phyloP scores from a whole-genome alignment of 2,113 vertebrate species.

The Balaenoptera acutorostrata region DNA sequence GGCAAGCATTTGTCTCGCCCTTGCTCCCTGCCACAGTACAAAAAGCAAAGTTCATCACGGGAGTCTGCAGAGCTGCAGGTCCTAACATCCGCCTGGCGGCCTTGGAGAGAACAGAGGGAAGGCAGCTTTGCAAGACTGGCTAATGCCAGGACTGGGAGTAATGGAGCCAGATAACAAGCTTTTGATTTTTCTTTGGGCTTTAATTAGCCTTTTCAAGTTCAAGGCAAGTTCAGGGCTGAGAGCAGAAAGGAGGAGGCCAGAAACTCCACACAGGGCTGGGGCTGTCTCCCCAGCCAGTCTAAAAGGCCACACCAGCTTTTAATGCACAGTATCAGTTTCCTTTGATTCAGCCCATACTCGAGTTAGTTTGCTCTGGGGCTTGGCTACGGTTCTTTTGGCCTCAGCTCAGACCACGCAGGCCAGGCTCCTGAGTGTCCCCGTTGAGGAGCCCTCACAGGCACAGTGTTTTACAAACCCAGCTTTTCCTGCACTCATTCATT shows the following conservation, averaged over 20 bases:
- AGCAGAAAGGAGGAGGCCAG: constrained; percentile 58
- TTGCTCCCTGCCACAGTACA: background rate
- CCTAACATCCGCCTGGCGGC: background rate
- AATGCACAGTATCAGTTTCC: constrained; percentile 40
- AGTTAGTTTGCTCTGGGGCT: background rate
- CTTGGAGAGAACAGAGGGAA: constrained; percentile 49
- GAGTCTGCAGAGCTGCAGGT: background rate
- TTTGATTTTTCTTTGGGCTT: constrained; percentile 78
- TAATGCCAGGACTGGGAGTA: constrained; percentile 36
- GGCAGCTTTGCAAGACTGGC: constrained; percentile 16
- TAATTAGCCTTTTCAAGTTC: constrained; percentile 81
- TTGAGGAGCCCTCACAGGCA: fast-evolving
- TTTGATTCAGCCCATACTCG: constrained; percentile 30
- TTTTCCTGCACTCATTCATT: background rate
- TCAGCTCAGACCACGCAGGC: constrained; percentile 30
- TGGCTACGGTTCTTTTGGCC: constrained; percentile 24
- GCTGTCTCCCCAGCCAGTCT: constrained; percentile 36
- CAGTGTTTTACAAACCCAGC: background rate
- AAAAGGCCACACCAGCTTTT: constrained; percentile 34
- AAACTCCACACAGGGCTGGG: background rate
- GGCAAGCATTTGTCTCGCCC: background rate
- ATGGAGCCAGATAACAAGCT: constrained; percentile 59
- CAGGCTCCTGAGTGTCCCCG: background rate
- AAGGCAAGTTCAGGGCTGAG: constrained; percentile 71
- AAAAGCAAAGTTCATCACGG: constrained; percentile 25